Base-by-base conservation (phyloP, 2,888 invertebrate genomes). In the Serripes groenlandicus region DNA sequence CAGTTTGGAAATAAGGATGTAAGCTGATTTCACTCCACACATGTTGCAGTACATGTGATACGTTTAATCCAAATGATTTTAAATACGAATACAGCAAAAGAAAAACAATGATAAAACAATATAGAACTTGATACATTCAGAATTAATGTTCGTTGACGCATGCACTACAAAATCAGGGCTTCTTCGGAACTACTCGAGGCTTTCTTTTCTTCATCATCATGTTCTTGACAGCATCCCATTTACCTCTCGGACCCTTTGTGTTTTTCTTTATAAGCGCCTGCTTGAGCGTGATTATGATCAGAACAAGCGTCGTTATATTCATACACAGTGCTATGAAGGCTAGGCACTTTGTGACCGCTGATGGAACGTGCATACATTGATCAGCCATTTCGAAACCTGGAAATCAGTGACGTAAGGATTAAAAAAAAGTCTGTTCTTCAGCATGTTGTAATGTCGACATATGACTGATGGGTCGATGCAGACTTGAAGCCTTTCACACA, bases 241-340 rank as follows among this genome's bases (percentile, higher is more conserved):
- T 37, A 18, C 35, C 49, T n/a, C 66, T 34, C 26, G 66, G 66
- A n/a, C 26, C 26, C 1, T 5, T 26, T n/a, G 42, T 42, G 42
- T 42, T 42, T 37, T 66, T 42, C 66, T 42, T 42, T 21, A 37
- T n/a, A 1, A n/a, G n/a, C 21, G 66, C 66, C 23, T 66, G 66
- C 28, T 66, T 66, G 26, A 37, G 9, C 9, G 66, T 66, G 42
- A 66, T 26, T 0, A 66, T 66, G 9, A 35, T 32, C n/a, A 66
- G 9, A 23, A 66, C 35, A 23, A 66, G 66, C n/a, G 66, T 26
- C 42, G 66, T 21, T 9, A 66, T 35, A 26, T 66, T 42, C 66
- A 66, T 42, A 66, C 66, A 37, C 21, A 66, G 66, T 9, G 66
- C 66, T 26, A 66, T n/a, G 23, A 42, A 66, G 42, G 42, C 66